phyloP scores from a whole-genome alignment of 2,113 vertebrate genomes.

The Tonatia bakeri region DNA sequence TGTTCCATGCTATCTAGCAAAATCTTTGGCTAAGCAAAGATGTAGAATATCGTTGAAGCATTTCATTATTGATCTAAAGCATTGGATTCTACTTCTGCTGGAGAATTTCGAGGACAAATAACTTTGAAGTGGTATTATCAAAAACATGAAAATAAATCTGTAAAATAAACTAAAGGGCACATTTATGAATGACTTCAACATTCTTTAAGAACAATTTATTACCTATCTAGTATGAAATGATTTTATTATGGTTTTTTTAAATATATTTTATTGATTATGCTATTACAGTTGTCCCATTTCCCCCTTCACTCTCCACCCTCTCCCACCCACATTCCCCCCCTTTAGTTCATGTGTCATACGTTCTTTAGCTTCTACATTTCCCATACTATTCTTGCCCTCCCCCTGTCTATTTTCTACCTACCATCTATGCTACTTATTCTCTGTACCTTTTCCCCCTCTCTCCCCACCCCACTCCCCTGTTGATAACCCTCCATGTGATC shows the following conservation, averaged over 20 bases:
- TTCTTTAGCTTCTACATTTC: too few species aligned
- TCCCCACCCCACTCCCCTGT: too few species aligned
- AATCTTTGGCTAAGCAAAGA: neutral
- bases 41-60: neutral
- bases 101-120: neutral
- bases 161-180: neutral
- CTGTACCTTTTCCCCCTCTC: too few species aligned
- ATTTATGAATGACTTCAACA: neutral
- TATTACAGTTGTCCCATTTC: too few species aligned
- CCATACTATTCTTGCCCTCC: too few species aligned
- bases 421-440: too few species aligned
- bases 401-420: too few species aligned
- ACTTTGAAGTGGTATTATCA: neutral
- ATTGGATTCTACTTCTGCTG: neutral
- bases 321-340: too few species aligned
- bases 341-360: too few species aligned
- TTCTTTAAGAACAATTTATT: neutral
- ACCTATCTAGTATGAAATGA: neutral
- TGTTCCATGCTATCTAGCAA: neutral
- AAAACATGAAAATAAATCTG: neutral
- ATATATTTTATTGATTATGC: too few species aligned
- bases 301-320: too few species aligned
- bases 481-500: too few species aligned
- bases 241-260: neutral
- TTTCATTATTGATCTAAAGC: neutral